These are phyloP conservation scores for Nixonia krombeini DNA, from an alignment of 1,140 invertebrate genomes.

Conservation along the genomic window DNA sequence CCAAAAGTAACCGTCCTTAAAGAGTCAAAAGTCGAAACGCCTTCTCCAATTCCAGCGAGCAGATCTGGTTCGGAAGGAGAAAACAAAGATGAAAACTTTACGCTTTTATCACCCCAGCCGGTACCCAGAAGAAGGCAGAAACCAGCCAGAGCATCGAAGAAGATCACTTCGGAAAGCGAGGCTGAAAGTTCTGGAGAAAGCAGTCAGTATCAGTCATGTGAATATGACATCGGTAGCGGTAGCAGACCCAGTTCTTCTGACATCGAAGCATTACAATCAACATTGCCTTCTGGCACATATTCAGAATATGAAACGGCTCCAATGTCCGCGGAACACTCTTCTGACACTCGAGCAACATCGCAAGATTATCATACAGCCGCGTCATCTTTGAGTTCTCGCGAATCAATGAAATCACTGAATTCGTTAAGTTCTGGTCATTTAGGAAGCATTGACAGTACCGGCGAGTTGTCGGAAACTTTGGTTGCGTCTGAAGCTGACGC, in stretches of 20 bases:
- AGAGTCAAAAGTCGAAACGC: slow-evolving; percentile 33
- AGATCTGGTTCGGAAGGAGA: slow-evolving; percentile 62
- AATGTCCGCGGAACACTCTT: slow-evolving; percentile 83
- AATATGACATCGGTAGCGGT: too few species aligned
- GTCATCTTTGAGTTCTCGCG: slow-evolving; percentile 86
- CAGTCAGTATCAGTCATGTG: slow-evolving; percentile 91
- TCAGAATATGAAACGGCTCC: slow-evolving; percentile 92
- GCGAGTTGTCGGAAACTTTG: slow-evolving; percentile 90
- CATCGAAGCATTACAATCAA: slow-evolving; percentile 78
- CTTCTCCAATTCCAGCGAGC: slow-evolving; percentile 50
- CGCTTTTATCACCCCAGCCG: slow-evolving; percentile 58
- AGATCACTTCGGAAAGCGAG: slow-evolving; percentile 62
- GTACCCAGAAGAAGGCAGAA: slow-evolving; percentile 61
- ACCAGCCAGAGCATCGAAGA: slow-evolving; percentile 53
- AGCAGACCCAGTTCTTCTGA: slow-evolving; percentile 90
- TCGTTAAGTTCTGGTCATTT: slow-evolving; percentile 90
- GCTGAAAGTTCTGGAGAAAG: slow-evolving; percentile 91
- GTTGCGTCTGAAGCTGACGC: slow-evolving; percentile 83
- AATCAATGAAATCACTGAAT: slow-evolving; percentile 90
- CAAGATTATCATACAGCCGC: slow-evolving; percentile 89
- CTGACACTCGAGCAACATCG: slow-evolving; percentile 78
- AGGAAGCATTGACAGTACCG: slow-evolving; percentile 86
- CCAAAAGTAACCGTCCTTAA: slow-evolving; percentile 49
- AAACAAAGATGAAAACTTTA: slow-evolving; percentile 60
- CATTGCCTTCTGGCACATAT: slow-evolving; percentile 74